Base-by-base conservation (phyloP, 2,113 vertebrate species). In the Petrocephalus zakoni region DNA sequence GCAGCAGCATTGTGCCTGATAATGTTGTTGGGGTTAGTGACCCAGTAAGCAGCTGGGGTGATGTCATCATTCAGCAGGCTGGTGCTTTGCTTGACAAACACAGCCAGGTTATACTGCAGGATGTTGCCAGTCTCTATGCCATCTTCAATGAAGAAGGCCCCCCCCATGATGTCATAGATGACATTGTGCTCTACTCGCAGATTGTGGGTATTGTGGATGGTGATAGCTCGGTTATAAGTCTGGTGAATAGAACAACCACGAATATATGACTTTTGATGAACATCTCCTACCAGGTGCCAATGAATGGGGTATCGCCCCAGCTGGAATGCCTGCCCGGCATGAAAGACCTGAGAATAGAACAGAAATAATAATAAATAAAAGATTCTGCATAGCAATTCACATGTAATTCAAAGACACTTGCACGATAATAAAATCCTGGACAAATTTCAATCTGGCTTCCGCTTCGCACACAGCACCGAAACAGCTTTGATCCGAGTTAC, bases 81-180 rank as follows among this genome's bases (percentile, higher is more conserved):
- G 88, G 96, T 98, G 91, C 97, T 98, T 89, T 97, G 97, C 52
- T 90, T 95, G 22, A 98, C 97, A 86, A 96, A 97, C 29, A 97
- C 92, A 0, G 97, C 97, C 92, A 98, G 92, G 91, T 98, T 98
- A 90, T 97, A 96, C 90, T 97, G 97, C 56, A 97, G 91, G 83
- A 97, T 91, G 91, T 97, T 98, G 86, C 94, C 93, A 0, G 96
- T 95, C 92, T 98, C 97, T 4, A 97, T 97, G 47, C 97, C 97
- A 9, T 97, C 97, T 90, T 97, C 96, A 46, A 97, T 97, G 90
- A 97, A 98, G 92, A 97, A 96, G 58, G 96, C 97, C 4, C 96
- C 97, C 13, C 97, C 97, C 93, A 94, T 97, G 90, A 98, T 95
- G 90, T 97, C 84, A 68, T 96, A 97, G 91, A 97, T 96, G 84